Conservation (phyloP, 2,888 invertebrate species). For the Tenthredo livida region DNA sequence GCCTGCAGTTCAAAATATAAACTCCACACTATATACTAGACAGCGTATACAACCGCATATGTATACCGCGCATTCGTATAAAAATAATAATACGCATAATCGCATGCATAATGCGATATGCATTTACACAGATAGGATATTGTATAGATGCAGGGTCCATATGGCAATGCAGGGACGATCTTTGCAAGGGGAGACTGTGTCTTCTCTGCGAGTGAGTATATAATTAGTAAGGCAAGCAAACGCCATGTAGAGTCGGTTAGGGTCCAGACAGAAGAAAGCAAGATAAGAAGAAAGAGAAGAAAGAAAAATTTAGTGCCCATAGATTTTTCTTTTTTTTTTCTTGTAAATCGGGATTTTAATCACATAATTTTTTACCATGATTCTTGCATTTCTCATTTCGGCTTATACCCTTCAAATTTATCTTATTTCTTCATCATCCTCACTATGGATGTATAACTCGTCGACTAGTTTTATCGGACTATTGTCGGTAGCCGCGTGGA, state of each 20-base stretch:
- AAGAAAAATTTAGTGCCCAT: not conserved
- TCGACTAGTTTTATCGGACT: not conserved
- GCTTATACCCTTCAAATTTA: not conserved
- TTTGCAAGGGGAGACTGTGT: conserved; percentile 13
- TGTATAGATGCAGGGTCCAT: not conserved
- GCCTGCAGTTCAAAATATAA: not conserved
- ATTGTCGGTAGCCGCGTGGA: not conserved
- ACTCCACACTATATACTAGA: not conserved
- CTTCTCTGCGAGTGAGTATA: conserved; percentile 20
- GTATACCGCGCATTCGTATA: too few relatives aligned
- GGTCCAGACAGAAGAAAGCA: not conserved
- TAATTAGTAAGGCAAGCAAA: conserved; percentile 49
- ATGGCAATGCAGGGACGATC: not conserved
- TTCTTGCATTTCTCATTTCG: not conserved
- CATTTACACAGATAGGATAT: not conserved
- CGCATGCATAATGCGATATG: too few relatives aligned
- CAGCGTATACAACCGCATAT: too few relatives aligned
- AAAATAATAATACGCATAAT: too few relatives aligned
- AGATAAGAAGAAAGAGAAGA: not conserved
- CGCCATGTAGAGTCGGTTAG: not conserved
- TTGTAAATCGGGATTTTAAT: not conserved
- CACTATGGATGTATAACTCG: not conserved
- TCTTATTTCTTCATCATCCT: conserved; percentile 2
- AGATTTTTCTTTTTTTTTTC: not conserved
- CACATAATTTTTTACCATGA: not conserved